Base-by-base conservation (phyloP, 2,888 invertebrate genomes). In the Tuberolachnus salignus region DNA sequence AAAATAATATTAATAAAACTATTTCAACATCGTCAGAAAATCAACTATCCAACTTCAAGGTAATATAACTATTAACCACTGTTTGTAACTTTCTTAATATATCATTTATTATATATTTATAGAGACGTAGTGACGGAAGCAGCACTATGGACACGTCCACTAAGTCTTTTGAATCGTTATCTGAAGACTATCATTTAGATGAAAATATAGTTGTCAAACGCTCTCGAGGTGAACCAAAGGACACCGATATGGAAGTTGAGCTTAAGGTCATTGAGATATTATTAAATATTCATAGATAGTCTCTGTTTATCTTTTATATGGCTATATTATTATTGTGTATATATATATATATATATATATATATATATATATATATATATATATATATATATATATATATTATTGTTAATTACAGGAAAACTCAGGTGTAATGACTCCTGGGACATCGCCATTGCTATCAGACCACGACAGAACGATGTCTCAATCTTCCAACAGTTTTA, bases 121-220 rank as follows among this genome's bases (percentile, higher is more conserved):
- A 73, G 72, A 73, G 73, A 73, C 73, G 63, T 3, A 73, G 42
- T 16, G 63, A 73, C 63, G 61, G 59, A n/a, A 46, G 13, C 23
- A 71, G 34, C 16, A 21, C 63, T 63, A 21, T 63, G 21, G 53
- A 73, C 8, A 19, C 11, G 21, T 63, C 73, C 16, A 63, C 51
- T 21, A 3, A 21, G 8, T 73, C 63, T 16, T 73, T 51, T 13
- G 73, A 73, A 34, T 53, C 63, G 16, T 11, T 44, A 11, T 21
- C 59, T 34, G 44, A 59, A 19, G 26, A 61, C 6, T 42, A 34
- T 4, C 34, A 59, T 11, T 8, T 42, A 63, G 34, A 9, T 21
- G 51, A 53, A 0, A 73, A 16, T 11, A 34, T 51, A 0, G 59
- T 19, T 34, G 42, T 51, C 6, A 73, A 73, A 44, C 73, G 73